Evolutionary conservation across 2,113 vertebrate genomes (phyloP), one percentile per base, ranked within the genome.

Genomic region (Mastomys natalensis): DNA sequence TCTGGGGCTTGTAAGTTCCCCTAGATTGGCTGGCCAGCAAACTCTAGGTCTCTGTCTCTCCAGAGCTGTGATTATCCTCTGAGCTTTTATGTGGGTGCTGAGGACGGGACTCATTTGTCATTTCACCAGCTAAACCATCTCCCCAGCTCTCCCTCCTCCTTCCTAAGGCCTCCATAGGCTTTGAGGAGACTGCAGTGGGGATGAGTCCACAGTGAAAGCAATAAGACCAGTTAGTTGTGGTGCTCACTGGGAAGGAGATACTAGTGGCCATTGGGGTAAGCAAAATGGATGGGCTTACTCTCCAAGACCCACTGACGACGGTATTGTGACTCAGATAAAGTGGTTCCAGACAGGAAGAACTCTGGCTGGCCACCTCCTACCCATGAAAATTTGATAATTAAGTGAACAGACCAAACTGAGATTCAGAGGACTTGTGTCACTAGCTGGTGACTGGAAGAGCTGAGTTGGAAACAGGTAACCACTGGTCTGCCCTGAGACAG

Each of bases 351-450:
- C 53, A 92, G 26, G 10, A 73, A 86, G 90, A 91, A 51, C 90
- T 90, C 70, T 60, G 73, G 51, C 48, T 72, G 45, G 87, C 58
- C 82, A 82, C 53, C 51, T 94, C 84, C 95, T 43, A 94, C 55
- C 45, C 51, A 72, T 88, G 58, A 74, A 93, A 92, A 93, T 77
- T 64, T 81, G 81, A 91, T 94, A 95, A 88, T 88, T 96, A 94
- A 85, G 93, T 11, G 11, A 72, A 78, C 24, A 96, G 92, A 94
- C 34, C 34, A 64, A 78, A 93, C 2, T 51, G 93, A 95, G 62
- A 72, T 26, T 66, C 51, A 40, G 22, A 70, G 7, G 84, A 0
- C 40, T n/a, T 68, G 53, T 17, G 55, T 73, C 62, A 89, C 72
- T 34, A 87, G 2, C 40, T 91, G 55, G 48, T n/a, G 37, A 91